A percentile compares a stretch with the other conserved stretches of the same genome.
These are phyloP conservation scores for Lasioglossum baleicum DNA, from an alignment of 1,140 invertebrate genomes.

Conservation along the genomic window DNA sequence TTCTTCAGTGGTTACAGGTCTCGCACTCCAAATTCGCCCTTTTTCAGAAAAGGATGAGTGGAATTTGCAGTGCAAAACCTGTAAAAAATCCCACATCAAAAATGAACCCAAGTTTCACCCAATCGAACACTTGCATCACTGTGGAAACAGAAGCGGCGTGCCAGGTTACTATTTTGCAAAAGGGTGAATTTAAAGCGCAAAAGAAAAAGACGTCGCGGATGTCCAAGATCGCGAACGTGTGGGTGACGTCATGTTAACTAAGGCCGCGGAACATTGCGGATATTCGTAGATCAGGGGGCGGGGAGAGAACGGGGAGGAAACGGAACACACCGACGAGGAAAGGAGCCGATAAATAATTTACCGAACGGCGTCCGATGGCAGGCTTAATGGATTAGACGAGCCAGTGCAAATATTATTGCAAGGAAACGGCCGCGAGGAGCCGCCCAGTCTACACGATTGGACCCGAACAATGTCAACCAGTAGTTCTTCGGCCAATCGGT, in stretches of 20 bases:
- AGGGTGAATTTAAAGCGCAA: no score
- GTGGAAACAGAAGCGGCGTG: no score
- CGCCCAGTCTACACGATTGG: conserved; percentile 57
- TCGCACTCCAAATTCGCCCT: no score
- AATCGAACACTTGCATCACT: no score
- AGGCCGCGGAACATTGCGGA: conserved; percentile 15
- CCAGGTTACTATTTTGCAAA: no score
- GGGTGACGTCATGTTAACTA: conserved; percentile 24
- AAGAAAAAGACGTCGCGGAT: background rate
- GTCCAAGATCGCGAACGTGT: background rate
- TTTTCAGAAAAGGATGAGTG: no score
- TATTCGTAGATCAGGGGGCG: conserved; percentile 35
- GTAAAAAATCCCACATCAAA: no score
- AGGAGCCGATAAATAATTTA: conserved; percentile 63
- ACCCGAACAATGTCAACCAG: conserved; percentile 57
- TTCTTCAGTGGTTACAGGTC: no score
- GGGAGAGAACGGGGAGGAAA: no score
- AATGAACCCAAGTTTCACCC: no score
- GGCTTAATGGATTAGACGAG: conserved; percentile 65
- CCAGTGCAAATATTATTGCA: conserved; percentile 71
- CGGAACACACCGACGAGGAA: background rate
- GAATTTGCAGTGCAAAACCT: no score
- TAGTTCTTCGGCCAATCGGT: conserved; percentile 46
- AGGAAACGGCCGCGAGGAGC: conserved; percentile 50
- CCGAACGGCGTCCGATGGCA: conserved; percentile 43